Conservation (phyloP, 1,140 invertebrate species). For the Lanistes nyassanus region DNA sequence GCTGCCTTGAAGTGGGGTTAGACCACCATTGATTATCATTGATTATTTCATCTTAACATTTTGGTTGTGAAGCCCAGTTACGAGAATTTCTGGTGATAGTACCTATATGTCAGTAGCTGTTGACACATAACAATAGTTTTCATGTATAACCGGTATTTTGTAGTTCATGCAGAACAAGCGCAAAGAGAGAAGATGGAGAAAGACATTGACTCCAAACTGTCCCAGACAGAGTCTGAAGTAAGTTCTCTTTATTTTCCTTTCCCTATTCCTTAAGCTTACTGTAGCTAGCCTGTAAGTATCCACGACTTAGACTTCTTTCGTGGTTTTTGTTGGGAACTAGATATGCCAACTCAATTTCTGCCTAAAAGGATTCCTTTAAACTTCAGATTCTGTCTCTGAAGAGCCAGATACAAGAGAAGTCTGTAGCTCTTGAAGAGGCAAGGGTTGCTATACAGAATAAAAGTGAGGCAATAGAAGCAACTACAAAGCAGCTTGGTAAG, state of each 20-base stretch:
- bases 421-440: conserved; percentile 46
- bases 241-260: no score
- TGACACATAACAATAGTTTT: not conserved
- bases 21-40: no score
- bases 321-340: conserved; percentile 9
- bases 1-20: no score
- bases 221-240: conserved; percentile 5
- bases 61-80: no score
- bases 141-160: not conserved
- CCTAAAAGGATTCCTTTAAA: not conserved
- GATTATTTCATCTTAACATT: no score
- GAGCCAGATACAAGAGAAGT: conserved; percentile 46
- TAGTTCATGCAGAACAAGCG: conserved; percentile 24
- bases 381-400: conserved; percentile 36
- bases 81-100: no score
- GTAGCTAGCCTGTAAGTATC: no score
- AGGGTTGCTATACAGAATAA: conserved; percentile 41
- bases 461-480: conserved; percentile 43
- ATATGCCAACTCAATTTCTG: not conserved
- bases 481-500: conserved; percentile 27
- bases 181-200: conserved; percentile 16
- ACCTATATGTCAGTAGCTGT: no score
- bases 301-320: no score
- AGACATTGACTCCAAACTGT: conserved; percentile 6
- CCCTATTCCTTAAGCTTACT: no score